Evolutionary conservation across 1,140 invertebrate species (phyloP).

Genomic region (Drosophila jambulina): DNA sequence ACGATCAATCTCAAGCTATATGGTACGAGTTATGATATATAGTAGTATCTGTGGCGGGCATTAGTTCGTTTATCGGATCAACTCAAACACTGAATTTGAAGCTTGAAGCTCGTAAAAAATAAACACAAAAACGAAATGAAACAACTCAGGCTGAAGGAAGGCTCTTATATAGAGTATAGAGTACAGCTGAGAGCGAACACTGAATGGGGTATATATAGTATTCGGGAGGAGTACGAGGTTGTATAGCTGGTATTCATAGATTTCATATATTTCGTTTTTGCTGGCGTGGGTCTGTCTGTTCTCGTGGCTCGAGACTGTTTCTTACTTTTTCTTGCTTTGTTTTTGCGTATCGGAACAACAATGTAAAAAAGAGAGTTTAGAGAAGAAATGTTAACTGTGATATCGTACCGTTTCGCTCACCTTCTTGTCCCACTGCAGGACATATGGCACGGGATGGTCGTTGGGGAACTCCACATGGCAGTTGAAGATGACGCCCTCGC

Average conservation of each 20-base stretch:
- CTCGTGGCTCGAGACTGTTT: constrained; percentile 57
- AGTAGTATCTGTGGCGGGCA: constrained; percentile 32
- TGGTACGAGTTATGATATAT: constrained; percentile 23
- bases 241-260: constrained; percentile 27
- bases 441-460: constrained; percentile 97
- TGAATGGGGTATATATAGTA: constrained; percentile 23
- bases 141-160: constrained; percentile 28
- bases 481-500: constrained; percentile 97
- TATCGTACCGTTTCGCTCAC: constrained; percentile 97
- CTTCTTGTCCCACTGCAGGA: constrained; percentile 99
- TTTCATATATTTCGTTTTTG: constrained; percentile 36
- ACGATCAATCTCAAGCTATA: constrained; percentile 41
- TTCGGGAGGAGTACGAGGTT: constrained; percentile 11
- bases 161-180: constrained; percentile 22
- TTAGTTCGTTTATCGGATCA: constrained; percentile 32
- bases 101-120: constrained; percentile 3
- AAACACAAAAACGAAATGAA: constrained; percentile 13
- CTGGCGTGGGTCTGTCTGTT: constrained; percentile 55
- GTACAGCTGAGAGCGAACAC: constrained; percentile 28
- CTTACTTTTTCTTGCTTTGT: constrained; percentile 78
- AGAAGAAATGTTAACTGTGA: constrained; percentile 87
- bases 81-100: constrained; percentile 28
- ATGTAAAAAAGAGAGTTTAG: constrained; percentile 88
- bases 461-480: constrained; percentile 98
- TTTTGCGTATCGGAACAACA: constrained; percentile 82